Percentiles rank a stretch among this genome's conserved stretches.
Evolutionary conservation across 2,797 vertebrate genomes (phyloP).

Genomic region (Vipera latastei): DNA sequence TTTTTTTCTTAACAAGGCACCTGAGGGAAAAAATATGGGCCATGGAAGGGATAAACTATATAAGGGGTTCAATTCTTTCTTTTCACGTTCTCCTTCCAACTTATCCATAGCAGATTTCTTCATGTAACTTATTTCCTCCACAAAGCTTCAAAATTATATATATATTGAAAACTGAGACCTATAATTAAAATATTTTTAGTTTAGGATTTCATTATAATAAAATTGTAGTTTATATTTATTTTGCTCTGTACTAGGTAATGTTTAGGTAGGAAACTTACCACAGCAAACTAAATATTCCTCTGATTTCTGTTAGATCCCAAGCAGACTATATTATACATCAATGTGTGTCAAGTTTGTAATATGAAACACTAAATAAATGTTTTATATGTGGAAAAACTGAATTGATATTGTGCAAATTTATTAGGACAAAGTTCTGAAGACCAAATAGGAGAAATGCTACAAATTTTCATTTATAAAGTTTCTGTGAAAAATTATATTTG

Average conservation of each 20-base stretch:
- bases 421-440: not conserved
- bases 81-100: not conserved
- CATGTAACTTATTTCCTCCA: not conserved
- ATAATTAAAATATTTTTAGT: not conserved
- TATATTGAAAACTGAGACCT: not conserved
- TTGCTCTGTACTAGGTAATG: not conserved
- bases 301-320: not conserved
- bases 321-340: not conserved
- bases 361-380: not conserved
- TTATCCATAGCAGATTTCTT: not conserved
- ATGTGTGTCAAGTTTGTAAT: not conserved
- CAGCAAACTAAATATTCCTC: not conserved
- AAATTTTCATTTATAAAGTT: not conserved
- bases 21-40: not conserved
- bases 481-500: not conserved
- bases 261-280: not conserved
- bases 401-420: not conserved
- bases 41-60: too few relatives aligned
- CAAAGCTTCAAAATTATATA: not conserved
- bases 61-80: not conserved
- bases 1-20: not conserved
- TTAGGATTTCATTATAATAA: not conserved
- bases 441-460: not conserved
- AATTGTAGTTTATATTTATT: not conserved
- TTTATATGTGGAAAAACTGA: not conserved